Percentiles rank a stretch among this genome's conserved stretches.
Evolutionary conservation across 2,113 vertebrate species (phyloP).

Genomic region (Agelaius tricolor): DNA sequence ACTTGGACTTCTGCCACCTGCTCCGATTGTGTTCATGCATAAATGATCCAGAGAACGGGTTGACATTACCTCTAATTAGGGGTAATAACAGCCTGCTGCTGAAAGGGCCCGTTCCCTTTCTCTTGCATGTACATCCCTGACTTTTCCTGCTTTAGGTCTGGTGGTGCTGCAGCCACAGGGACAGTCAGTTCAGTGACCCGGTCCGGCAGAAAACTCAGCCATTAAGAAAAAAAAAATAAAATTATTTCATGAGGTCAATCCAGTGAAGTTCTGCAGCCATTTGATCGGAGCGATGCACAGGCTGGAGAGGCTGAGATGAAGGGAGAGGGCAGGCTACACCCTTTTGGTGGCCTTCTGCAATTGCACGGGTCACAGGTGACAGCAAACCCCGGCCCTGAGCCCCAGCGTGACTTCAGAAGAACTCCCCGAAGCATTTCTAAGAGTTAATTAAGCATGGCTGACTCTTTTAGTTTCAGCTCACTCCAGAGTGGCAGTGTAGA

Average conservation of each 20-base stretch:
- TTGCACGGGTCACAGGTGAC: slow-evolving; percentile 7
- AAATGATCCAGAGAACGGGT: slow-evolving; percentile 53
- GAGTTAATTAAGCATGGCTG: slow-evolving; percentile 32
- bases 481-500: background rate
- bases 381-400: background rate
- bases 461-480: slow-evolving; percentile 13
- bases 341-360: slow-evolving; percentile 48
- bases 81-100: slow-evolving; percentile 40
- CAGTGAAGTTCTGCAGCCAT: background rate
- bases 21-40: slow-evolving; percentile 47
- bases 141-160: background rate
- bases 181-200: background rate
- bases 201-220: background rate
- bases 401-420: background rate
- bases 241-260: background rate
- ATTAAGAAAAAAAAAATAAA: background rate
- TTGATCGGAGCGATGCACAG: background rate
- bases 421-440: slow-evolving; percentile 11
- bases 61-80: slow-evolving; percentile 55
- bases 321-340: slow-evolving; percentile 58
- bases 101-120: background rate
- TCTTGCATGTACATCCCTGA: background rate
- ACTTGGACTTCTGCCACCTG: slow-evolving; percentile 48
- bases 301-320: background rate
- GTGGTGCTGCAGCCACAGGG: background rate